A percentile compares a stretch with the other conserved stretches of the same genome.
phyloP scores from a whole-genome alignment of 2,888 invertebrate species.

The Drosophila maculinotata region DNA sequence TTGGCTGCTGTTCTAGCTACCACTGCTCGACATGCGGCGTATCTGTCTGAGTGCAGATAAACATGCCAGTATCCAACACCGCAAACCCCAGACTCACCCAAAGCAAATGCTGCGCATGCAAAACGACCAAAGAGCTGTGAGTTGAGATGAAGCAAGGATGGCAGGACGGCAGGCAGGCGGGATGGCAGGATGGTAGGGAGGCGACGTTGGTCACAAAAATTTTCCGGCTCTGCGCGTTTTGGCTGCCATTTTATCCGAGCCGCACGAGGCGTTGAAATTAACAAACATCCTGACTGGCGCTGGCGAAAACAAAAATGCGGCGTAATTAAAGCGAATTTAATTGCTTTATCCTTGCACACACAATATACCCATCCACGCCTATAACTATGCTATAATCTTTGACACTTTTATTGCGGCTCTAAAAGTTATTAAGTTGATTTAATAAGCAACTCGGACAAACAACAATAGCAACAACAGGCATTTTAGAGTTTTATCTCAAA shows the following conservation, averaged over 20 bases:
- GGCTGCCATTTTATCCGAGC: conserved; percentile 72
- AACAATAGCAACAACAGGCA: conserved; percentile 43
- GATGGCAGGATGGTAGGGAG: conserved; percentile 33
- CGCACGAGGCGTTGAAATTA: conserved; percentile 80
- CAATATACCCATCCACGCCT: conserved; percentile 28
- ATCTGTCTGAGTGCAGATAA: conserved; percentile 80
- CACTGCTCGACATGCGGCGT: conserved; percentile 72
- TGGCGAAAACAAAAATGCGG: conserved; percentile 62
- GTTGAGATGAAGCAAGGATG: no score
- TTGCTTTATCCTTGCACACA: conserved; percentile 65
- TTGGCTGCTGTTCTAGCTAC: conserved; percentile 46
- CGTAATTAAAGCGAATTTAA: conserved; percentile 80
- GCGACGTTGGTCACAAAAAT: conserved; percentile 72
- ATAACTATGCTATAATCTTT: conserved; percentile 82
- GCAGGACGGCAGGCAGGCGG: conserved; percentile 17
- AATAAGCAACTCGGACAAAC: conserved; percentile 75
- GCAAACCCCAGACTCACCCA: conserved; percentile 46
- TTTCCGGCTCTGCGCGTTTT: conserved; percentile 76
- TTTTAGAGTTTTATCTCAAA: conserved; percentile 66
- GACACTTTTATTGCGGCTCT: conserved; percentile 83
- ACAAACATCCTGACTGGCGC: conserved; percentile 65
- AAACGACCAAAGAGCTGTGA: conserved; percentile 50
- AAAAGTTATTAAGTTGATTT: conserved; percentile 84
- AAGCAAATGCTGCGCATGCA: conserved; percentile 75
- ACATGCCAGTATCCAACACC: conserved; percentile 61